A percentile compares a stretch with the other conserved stretches of the same genome.
phyloP scores from a whole-genome alignment of 23 tunicate genomes.

The Diplosoma virens region DNA sequence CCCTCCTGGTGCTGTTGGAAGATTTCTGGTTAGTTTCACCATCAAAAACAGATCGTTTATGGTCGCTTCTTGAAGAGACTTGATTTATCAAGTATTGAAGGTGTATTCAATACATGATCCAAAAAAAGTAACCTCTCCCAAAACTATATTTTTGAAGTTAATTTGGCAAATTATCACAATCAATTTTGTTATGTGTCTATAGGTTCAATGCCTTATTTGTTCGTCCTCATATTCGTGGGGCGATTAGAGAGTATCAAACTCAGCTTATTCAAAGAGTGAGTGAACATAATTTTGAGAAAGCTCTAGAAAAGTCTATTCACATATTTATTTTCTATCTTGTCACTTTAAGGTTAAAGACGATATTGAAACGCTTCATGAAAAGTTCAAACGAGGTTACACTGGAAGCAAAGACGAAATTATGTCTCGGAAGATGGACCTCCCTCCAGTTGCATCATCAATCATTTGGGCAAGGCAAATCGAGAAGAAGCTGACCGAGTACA shows the following conservation, averaged over 20 bases:
- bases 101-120: too few species aligned
- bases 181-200: not conserved
- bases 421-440: conserved; percentile 80
- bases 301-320: too few species aligned
- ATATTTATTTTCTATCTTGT: too few species aligned
- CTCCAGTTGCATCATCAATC: conserved; percentile 96
- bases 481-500: conserved; percentile 75
- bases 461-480: conserved; percentile 98
- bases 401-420: conserved; percentile 59
- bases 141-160: too few species aligned
- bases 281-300: not conserved
- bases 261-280: conserved; percentile 94
- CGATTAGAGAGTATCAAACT: conserved; percentile 95
- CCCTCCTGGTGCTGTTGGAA: too few species aligned
- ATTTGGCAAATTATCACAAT: too few species aligned
- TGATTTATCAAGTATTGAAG: too few species aligned
- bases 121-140: too few species aligned
- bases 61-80: too few species aligned
- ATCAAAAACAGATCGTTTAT: too few species aligned
- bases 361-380: conserved; percentile 90
- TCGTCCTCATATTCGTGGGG: conserved; percentile 96
- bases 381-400: conserved; percentile 73
- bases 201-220: conserved; percentile 98
- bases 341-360: conserved; percentile 81
- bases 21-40: too few species aligned